Base-by-base conservation (phyloP, 2,113 vertebrate species). In the Sterna hirundo region DNA sequence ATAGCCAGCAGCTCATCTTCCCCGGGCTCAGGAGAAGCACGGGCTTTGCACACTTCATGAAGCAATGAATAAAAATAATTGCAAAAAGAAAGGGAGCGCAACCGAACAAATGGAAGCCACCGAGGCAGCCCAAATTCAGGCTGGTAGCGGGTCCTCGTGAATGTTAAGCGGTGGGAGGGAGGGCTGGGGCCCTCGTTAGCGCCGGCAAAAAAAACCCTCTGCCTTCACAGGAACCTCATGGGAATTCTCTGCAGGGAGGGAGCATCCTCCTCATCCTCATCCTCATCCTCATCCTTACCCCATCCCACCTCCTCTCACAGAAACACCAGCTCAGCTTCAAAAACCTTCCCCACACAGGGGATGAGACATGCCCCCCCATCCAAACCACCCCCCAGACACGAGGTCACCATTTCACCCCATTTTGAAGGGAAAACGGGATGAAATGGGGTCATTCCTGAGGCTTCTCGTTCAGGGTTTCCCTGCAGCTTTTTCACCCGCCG, bases 21-120 rank as follows among this genome's bases (percentile, higher is more conserved):
- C 47, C 49, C 5, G 0, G 22, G 49, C 49, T 70, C 44, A 14
- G 34, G 42, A 64, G 77, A 19, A 58, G 42, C 52, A 18, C 6
- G 13, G 71, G 36, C 19, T 70, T 62, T 90, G 86, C 77, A 95
- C 79, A 64, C 87, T 87, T 90, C 72, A 83, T 87, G n/a, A 64
- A 30, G 26, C 61, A 69, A 65, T 14, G 49, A 79, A 75, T 74
- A 71, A 72, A 86, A 83, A 47, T 58, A 84, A 94, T 80, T 83
- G 83, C 30, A 40, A 74, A 84, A 84, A 62, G 55, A 52, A 75
- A 88, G 34, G 12, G 64, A 61, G 42, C 23, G 72, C 68, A 94
- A 55, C 34, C 49, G 68, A 83, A 66, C 55, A 52, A 83, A 69
- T 20, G 27, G 36, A 69, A 93, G 69, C 29, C 54, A 34, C 78